A percentile compares a stretch with the other conserved stretches of the same genome.
Conservation (phyloP, 2,797 vertebrate species). For the Spatula clypeata region DNA sequence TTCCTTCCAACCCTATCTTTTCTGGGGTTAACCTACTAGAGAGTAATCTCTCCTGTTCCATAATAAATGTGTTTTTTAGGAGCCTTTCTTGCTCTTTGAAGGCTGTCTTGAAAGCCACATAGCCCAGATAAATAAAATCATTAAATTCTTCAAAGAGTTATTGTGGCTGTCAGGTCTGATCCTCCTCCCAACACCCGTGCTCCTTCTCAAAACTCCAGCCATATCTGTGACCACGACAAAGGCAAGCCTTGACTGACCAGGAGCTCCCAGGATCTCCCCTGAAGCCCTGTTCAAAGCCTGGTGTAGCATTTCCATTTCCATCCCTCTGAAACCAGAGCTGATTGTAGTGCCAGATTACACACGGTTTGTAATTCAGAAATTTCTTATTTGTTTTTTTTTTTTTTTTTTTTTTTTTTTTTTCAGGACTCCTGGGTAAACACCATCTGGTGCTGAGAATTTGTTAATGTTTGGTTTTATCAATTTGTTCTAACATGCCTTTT, state of each 20-base stretch:
- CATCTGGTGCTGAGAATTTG: constrained; percentile 61
- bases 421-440: constrained; percentile 61
- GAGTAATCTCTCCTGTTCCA: not conserved
- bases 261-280: not conserved
- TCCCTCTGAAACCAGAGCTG: not conserved
- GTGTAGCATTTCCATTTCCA: not conserved
- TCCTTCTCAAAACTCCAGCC: not conserved
- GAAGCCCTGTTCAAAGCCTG: not conserved
- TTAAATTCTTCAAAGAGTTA: not conserved
- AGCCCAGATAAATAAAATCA: not conserved
- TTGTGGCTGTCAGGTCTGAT: not conserved
- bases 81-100: not conserved
- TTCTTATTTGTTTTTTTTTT: constrained; percentile 34
- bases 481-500: constrained; percentile 56
- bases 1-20: not conserved
- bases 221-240: not conserved
- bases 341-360: constrained; percentile 15
- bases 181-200: fast-evolving
- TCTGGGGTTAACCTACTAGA: not conserved
- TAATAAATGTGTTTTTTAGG: not conserved
- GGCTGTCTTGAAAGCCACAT: not conserved
- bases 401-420: not conserved
- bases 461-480: constrained; percentile 63
- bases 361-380: constrained; percentile 57
- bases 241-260: not conserved